phyloP scores from a whole-genome alignment of 2,888 invertebrate genomes.

The Omphaloscelis lunosa region DNA sequence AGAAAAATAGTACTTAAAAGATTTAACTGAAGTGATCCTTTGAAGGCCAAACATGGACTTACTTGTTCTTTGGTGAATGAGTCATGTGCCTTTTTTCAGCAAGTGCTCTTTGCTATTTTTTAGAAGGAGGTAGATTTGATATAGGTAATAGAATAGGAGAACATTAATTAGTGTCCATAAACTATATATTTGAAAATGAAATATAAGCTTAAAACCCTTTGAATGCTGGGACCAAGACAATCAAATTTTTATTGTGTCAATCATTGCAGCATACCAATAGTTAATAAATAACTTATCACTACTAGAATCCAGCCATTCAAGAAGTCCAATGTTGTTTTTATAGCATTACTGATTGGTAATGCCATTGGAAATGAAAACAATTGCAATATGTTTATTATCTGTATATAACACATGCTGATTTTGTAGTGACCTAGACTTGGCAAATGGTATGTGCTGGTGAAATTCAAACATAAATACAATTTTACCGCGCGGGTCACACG shows the following conservation, averaged over 20 bases:
- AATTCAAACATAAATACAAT: not conserved
- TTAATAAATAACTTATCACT: slow-evolving; percentile 25
- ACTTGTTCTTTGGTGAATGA: slow-evolving; percentile 48
- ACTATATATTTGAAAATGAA: slow-evolving; percentile 7
- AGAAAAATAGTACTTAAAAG: slow-evolving; percentile 62
- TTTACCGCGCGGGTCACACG: not conserved
- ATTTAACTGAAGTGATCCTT: slow-evolving; percentile 61
- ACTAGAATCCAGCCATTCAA: slow-evolving; percentile 35
- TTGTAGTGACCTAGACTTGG: not conserved
- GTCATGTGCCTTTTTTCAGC: slow-evolving; percentile 66
- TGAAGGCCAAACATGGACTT: slow-evolving; percentile 44
- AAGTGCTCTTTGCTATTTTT: slow-evolving; percentile 62
- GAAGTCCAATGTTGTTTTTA: slow-evolving; percentile 39
- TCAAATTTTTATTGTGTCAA: slow-evolving; percentile 8
- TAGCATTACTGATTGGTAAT: slow-evolving; percentile 43
- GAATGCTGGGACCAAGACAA: slow-evolving; percentile 12
- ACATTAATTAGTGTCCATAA: slow-evolving; percentile 14
- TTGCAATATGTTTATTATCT: slow-evolving; percentile 29
- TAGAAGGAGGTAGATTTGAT: slow-evolving; percentile 43
- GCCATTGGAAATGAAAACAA: slow-evolving; percentile 37
- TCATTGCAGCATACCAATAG: slow-evolving; percentile 25
- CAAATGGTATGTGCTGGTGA: not conserved
- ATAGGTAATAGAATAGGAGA: slow-evolving; percentile 51
- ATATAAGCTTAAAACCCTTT: not conserved
- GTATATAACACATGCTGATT: slow-evolving; percentile 8